phyloP scores from a whole-genome alignment of 2,797 vertebrate genomes.

The Ptychobarbus kaznakovi region DNA sequence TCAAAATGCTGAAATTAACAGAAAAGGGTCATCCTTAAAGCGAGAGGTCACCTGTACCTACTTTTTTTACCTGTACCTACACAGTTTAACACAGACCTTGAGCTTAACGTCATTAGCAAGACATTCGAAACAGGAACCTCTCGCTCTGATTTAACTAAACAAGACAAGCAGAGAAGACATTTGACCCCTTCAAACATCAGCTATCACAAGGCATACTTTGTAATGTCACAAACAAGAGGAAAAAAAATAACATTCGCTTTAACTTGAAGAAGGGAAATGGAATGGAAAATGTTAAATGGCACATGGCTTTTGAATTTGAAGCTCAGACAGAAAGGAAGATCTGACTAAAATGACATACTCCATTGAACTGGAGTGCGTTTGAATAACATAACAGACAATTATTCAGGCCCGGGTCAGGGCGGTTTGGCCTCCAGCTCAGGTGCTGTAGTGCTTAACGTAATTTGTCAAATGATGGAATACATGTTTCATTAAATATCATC shows the following conservation, averaged over 20 bases:
- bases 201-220: conserved; percentile 20
- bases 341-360: not conserved
- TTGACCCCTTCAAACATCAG: conserved; percentile 31
- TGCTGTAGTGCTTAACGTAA: conserved; percentile 44
- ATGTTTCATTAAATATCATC: conserved; percentile 57
- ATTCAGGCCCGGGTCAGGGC: not conserved
- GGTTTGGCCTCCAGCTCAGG: conserved; percentile 43
- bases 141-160: conserved; percentile 26
- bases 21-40: conserved; percentile 6
- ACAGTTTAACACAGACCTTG: conserved; percentile 28
- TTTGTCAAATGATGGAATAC: conserved; percentile 58
- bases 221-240: not conserved
- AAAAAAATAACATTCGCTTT: not conserved
- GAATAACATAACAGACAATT: conserved; percentile 26
- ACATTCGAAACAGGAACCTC: conserved; percentile 14
- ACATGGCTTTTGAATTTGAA: conserved; percentile 16
- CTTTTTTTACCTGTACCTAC: too few species aligned
- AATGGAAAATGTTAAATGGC: conserved; percentile 15
- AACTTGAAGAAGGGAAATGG: conserved; percentile 7
- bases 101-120: conserved; percentile 24
- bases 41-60: conserved; percentile 23
- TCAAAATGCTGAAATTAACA: not conserved
- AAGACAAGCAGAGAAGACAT: conserved; percentile 39
- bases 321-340: not conserved
- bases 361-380: conserved; percentile 35